Base-by-base conservation (phyloP, 2,888 invertebrate species). In the Lasioglossum malachurum region DNA sequence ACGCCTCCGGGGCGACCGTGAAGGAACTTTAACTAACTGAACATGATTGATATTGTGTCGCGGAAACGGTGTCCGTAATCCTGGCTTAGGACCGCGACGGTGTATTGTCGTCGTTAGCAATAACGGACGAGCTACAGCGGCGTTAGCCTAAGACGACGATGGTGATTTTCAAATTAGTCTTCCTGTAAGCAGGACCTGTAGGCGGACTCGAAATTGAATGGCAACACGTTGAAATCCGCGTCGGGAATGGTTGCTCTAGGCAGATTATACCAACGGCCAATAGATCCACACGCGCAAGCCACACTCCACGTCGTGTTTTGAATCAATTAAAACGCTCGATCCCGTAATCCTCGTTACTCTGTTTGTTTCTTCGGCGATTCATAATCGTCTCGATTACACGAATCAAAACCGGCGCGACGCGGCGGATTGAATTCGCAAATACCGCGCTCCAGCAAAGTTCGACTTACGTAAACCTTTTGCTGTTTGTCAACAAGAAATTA, bases 81-180 rank as follows among this genome's bases (percentile, higher is more conserved):
- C 83, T 27, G 64, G 76, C 38, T 82, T 76, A 83, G 49, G 64
- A 64, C 8, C 64, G 10, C 72, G 49, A 31, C 46, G 76, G 53
- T 83, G 76, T 75, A 82, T 82, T 73, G 83, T 69, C 81, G 72
- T 23, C 60, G 79, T 77, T 53, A 74, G 77, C 72, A 64, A 84
- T 82, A 85, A 87, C 76, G 77, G 53, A n/a, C 71, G 76, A 84
- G 64, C 64, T 27, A 75, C 60, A 78, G 74, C 74, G 81, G 53
- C 8, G 57, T 78, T 78, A 77, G 75, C 57, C 72, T 79, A 83
- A 87, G 74, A 81, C 69, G 71, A 31, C 69, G 71, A 64, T 71
- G 67, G 35, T 53, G 71, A 77, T 85, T 53, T 80, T 82, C 86
- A 88, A 82, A 88, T 89, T 88, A 80, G 75, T 53, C 64, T 75